A percentile compares a stretch with the other conserved stretches of the same genome.
Evolutionary conservation across 1,140 invertebrate species (phyloP).

Genomic region (Drosophila pseudoananassae): DNA sequence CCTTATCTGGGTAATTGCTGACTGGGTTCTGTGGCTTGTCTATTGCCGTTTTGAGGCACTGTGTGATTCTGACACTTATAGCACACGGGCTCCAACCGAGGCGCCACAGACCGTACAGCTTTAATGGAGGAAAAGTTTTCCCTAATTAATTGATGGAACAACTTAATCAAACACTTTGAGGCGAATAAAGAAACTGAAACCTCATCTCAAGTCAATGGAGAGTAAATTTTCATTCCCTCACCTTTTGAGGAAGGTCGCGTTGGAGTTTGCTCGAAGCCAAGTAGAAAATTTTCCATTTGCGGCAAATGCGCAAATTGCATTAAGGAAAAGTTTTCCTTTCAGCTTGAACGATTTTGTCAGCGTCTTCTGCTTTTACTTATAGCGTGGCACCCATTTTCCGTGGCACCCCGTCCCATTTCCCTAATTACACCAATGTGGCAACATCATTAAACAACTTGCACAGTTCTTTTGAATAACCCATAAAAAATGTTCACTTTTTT

Average conservation of each 20-base stretch:
- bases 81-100: slow-evolving; percentile 2
- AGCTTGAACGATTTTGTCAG: slow-evolving; percentile 66
- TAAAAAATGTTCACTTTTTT: slow-evolving; percentile 30
- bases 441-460: slow-evolving; percentile 76
- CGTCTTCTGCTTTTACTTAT: slow-evolving; percentile 1
- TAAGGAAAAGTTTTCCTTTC: slow-evolving; percentile 77
- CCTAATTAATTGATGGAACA: slow-evolving; percentile 45
- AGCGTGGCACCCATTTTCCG: background rate
- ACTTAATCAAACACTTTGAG: slow-evolving; percentile 42
- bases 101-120: slow-evolving; percentile 1
- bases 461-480: slow-evolving; percentile 65
- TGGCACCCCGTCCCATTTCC: slow-evolving; percentile 54
- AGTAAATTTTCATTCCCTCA: slow-evolving; percentile 47
- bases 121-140: slow-evolving; percentile 11
- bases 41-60: slow-evolving; percentile 26
- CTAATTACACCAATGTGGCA: slow-evolving; percentile 75
- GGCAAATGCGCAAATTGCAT: slow-evolving; percentile 79
- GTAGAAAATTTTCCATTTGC: slow-evolving; percentile 78
- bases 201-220: slow-evolving; percentile 53
- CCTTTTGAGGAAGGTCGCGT: slow-evolving; percentile 34
- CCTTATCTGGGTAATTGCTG: slow-evolving; percentile 47
- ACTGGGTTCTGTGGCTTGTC: slow-evolving; percentile 45
- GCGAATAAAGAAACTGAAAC: slow-evolving; percentile 38
- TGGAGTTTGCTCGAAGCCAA: slow-evolving; percentile 30
- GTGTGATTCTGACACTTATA: slow-evolving; percentile 50